phyloP scores from a whole-genome alignment of 2,797 vertebrate species.

The Epinephelus malabaricus region DNA sequence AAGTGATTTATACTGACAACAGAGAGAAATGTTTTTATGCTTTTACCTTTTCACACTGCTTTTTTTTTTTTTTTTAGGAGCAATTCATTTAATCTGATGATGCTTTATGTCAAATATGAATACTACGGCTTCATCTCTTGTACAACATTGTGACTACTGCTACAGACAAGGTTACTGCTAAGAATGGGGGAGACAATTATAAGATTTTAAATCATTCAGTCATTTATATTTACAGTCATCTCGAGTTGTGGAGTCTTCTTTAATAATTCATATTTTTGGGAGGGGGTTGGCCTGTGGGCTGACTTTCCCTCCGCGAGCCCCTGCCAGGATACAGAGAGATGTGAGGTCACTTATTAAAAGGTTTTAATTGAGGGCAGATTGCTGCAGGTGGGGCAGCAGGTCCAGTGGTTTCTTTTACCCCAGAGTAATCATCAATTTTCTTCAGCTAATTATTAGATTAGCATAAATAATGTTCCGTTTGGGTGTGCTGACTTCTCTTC shows the following conservation, averaged over 20 bases:
- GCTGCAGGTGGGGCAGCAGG: conserved; percentile 48
- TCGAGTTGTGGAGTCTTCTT: conserved; percentile 32
- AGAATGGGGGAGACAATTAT: conserved; percentile 15
- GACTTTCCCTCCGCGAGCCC: conserved; percentile 38
- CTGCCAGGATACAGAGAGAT: conserved; percentile 47
- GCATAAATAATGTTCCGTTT: conserved; percentile 59
- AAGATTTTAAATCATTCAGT: conserved; percentile 50
- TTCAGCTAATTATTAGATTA: conserved; percentile 74
- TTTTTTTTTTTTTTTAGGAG: neutral
- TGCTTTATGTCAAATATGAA: neutral
- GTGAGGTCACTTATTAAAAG: conserved; percentile 68
- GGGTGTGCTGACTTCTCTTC: conserved; percentile 11
- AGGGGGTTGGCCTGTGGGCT: conserved; percentile 31
- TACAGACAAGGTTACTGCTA: conserved; percentile 9
- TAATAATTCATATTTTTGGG: conserved; percentile 48
- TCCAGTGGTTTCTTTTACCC: conserved; percentile 57
- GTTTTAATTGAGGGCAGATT: conserved; percentile 71
- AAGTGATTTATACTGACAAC: neutral
- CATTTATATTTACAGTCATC: conserved; percentile 54
- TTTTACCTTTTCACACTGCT: neutral
- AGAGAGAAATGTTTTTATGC: neutral
- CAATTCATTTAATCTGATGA: neutral
- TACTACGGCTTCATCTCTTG: conserved; percentile 6
- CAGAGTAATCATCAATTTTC: conserved; percentile 67
- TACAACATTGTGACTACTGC: neutral